Conservation (phyloP, 2,797 vertebrate genomes). For the Pelobates cultripes region DNA sequence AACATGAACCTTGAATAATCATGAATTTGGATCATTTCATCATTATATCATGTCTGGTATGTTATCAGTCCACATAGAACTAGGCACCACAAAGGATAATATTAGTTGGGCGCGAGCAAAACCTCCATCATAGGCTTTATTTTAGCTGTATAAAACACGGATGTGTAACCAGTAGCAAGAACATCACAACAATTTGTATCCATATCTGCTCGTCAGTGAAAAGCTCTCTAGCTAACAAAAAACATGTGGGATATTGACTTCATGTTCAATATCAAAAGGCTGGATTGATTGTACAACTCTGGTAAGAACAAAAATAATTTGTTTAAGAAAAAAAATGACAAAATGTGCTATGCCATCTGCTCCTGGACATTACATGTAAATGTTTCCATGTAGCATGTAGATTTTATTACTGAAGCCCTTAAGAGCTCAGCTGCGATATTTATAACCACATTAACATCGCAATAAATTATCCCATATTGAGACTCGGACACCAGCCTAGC, state of each 20-base stretch:
- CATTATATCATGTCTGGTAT: no score
- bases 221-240: neutral
- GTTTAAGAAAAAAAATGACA: constrained; percentile 16
- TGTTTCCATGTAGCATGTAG: neutral
- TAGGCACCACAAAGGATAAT: no score
- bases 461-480: neutral
- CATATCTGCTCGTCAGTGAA: constrained; percentile 24
- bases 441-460: neutral
- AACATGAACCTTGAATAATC: no score
- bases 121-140: no score
- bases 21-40: no score
- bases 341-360: constrained; percentile 22
- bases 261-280: constrained; percentile 4
- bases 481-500: neutral
- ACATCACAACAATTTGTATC: constrained; percentile 28
- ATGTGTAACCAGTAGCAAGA: neutral
- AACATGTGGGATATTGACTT: constrained; percentile 12
- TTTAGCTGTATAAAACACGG: neutral
- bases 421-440: constrained; percentile 7
- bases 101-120: no score
- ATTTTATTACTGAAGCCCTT: neutral
- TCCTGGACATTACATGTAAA: neutral
- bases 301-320: constrained; percentile 18
- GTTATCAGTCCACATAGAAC: no score
- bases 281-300: constrained; percentile 20